These are phyloP conservation scores for Morone saxatilis DNA, from an alignment of 2,113 vertebrate species.

Conservation along the genomic window DNA sequence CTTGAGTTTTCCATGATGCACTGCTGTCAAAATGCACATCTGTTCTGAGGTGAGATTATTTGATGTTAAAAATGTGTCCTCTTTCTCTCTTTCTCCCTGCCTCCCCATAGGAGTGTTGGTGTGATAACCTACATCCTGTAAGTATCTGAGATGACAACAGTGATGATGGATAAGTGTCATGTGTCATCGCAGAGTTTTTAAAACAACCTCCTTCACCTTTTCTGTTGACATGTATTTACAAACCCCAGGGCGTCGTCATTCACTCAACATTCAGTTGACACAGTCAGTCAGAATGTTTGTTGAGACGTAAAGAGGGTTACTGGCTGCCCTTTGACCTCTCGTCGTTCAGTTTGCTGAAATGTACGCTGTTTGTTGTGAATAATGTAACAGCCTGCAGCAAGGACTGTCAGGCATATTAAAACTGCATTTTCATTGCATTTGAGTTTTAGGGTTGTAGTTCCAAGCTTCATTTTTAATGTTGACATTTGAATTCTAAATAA, in stretches of 20 bases:
- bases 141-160: slow-evolving; percentile 64
- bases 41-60: neutral
- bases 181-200: no score
- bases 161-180: neutral
- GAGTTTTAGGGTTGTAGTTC: no score
- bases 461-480: no score
- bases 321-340: slow-evolving; percentile 27
- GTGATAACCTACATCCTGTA: slow-evolving; percentile 84
- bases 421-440: neutral
- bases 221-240: neutral
- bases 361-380: neutral
- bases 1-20: neutral
- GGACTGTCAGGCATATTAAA: neutral
- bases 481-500: no score
- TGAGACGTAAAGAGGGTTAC: neutral
- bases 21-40: neutral
- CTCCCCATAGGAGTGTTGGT: slow-evolving; percentile 75
- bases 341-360: neutral
- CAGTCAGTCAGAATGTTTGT: neutral
- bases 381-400: slow-evolving; percentile 3
- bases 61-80: neutral
- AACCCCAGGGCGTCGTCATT: neutral
- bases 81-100: slow-evolving; percentile 10
- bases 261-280: neutral
- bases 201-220: neutral